phyloP scores from a whole-genome alignment of 2,113 vertebrate species.

The Melozone crissalis region DNA sequence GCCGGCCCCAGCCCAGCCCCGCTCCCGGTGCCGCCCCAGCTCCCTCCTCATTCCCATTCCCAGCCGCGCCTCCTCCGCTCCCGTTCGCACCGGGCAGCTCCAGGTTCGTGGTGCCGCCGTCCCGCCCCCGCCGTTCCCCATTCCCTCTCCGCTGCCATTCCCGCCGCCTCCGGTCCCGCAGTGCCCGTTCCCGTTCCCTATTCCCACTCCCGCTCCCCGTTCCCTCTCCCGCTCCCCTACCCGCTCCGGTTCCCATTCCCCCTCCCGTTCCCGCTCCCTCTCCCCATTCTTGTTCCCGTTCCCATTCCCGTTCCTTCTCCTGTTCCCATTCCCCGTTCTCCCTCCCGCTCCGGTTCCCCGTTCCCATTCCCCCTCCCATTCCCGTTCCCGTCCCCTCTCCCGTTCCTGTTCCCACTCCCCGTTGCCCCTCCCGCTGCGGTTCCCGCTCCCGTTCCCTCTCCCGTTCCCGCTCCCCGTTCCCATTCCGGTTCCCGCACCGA shows the following conservation, averaged over 20 bases:
- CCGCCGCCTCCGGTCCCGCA: background rate
- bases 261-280: no score
- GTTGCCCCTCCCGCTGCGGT: background rate
- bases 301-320: background rate
- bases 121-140: background rate
- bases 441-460: background rate
- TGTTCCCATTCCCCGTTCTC: no score
- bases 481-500: background rate
- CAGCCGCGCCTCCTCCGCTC: no score
- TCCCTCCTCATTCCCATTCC: background rate
- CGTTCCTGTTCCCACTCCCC: no score
- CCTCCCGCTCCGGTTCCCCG: no score
- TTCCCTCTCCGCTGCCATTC: no score
- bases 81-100: background rate
- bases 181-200: no score
- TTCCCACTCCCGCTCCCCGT: background rate
- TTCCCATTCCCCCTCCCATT: no score
- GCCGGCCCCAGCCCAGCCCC: no score
- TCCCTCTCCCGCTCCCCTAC: no score
- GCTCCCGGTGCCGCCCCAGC: no score
- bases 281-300: rapidly evolving
- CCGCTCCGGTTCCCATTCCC: no score
- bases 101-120: background rate
- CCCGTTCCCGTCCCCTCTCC: rapidly evolving
- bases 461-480: background rate